Conservation (phyloP, 2,888 invertebrate genomes). For the Ophion costatus region DNA sequence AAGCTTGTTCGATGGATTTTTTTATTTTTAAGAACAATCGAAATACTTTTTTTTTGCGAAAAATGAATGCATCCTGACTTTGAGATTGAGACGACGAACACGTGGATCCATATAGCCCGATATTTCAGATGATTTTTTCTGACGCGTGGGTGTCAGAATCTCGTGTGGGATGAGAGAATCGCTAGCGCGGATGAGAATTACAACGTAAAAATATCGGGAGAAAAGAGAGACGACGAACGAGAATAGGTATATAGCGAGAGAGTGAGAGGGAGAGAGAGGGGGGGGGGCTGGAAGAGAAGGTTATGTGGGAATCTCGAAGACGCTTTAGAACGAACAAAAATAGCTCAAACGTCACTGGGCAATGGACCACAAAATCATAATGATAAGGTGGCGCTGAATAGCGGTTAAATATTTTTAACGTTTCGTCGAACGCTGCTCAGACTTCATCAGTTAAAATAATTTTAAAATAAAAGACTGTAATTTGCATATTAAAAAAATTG, state of each 20-base stretch:
- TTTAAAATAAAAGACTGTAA: too few species aligned
- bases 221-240: neutral
- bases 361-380: constrained; percentile 2
- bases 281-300: neutral
- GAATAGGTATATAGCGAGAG: neutral
- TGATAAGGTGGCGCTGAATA: neutral
- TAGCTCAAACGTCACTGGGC: neutral
- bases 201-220: neutral
- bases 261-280: neutral
- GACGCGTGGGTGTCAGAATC: neutral
- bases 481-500: too few species aligned
- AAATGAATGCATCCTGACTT: too few species aligned
- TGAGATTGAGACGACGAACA: too few species aligned
- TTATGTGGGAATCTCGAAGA: neutral
- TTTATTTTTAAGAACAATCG: too few species aligned
- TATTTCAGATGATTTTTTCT: constrained; percentile 15
- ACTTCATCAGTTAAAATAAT: too few species aligned
- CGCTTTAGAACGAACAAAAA: neutral
- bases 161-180: constrained; percentile 16
- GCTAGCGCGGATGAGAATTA: neutral
- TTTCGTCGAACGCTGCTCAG: too few species aligned
- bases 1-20: too few species aligned
- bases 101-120: neutral
- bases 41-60: too few species aligned
- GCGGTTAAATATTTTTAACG: neutral